Evolutionary conservation across 2,797 vertebrate species (phyloP), one percentile per base, ranked within the genome.

Genomic region (Typhlichthys subterraneus): DNA sequence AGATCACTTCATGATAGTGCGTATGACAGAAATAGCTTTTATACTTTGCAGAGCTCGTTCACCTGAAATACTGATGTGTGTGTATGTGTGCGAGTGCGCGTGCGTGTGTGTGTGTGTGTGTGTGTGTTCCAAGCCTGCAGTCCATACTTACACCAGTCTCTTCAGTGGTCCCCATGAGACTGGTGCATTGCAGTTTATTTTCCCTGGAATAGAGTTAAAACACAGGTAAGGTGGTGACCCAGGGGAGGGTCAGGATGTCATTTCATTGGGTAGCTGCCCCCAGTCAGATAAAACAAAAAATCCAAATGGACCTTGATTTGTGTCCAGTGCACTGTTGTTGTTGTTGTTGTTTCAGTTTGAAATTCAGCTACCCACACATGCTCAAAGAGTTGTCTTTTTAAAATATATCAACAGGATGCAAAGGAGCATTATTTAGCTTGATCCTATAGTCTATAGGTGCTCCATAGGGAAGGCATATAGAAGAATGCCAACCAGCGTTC

Each of bases 121-220:
- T 53, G 60, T 42, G n/a, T 17, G 45, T 29, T 29, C 23, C 23
- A 29, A 29, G 23, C 23, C 23, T 29, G 23, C 23, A 29, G 23
- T 29, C 23, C 23, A 4, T 4, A 29, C 23, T 29, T 67, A 64
- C 61, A 15, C 33, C 1, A 38, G 33, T 12, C 52, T 67, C 57
- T 55, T 38, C 60, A 60, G 10, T 54, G 45, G 55, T 65, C 57
- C 55, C 58, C 42, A 33, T 10, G 57, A 70, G 61, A 38, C 55
- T 73, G 67, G 17, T 6, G 45, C 65, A 77, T 53, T 81, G 69
- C 77, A 80, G 74, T 69, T 81, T 6, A 75, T 77, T 71, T 69
- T 63, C 0, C 73, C 73, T 79, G 75, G 63, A 46, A 65, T 72
- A 53, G 75, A 65, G 71, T 82, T 81, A 77, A 67, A 73, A 57